phyloP scores from a whole-genome alignment of 2,113 vertebrate species.

The Malaclemys terrapin region DNA sequence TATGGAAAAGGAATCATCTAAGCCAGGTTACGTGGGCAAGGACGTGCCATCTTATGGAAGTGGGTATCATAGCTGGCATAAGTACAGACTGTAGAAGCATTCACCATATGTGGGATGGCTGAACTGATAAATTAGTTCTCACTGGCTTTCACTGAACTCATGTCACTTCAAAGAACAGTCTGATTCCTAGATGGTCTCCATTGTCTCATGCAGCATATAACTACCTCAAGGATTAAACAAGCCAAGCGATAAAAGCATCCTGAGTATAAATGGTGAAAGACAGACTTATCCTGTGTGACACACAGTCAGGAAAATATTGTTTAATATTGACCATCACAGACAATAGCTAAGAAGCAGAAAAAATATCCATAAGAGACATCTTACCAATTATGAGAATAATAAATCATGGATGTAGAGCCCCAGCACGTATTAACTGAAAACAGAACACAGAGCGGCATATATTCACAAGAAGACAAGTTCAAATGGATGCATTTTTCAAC shows the following conservation, averaged over 20 bases:
- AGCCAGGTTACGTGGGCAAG: background rate
- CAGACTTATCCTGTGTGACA: slow-evolving; percentile 48
- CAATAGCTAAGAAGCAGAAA: slow-evolving; percentile 67
- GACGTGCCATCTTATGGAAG: background rate
- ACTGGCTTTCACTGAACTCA: slow-evolving; percentile 9
- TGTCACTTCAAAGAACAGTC: background rate
- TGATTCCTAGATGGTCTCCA: slow-evolving; percentile 48
- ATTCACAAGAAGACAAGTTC: slow-evolving; percentile 56
- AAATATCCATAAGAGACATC: slow-evolving; percentile 72
- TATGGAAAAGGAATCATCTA: background rate
- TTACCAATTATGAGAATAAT: slow-evolving; percentile 81
- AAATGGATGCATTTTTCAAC: slow-evolving; percentile 60
- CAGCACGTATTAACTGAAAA: slow-evolving; percentile 72
- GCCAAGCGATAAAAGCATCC: slow-evolving; percentile 48
- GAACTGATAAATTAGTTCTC: background rate
- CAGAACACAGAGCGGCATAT: slow-evolving; percentile 53
- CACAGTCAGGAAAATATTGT: slow-evolving; percentile 70
- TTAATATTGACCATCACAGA: slow-evolving; percentile 77
- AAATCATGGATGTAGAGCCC: slow-evolving; percentile 69
- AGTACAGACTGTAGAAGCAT: background rate
- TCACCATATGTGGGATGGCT: background rate
- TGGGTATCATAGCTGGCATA: background rate
- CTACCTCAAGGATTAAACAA: slow-evolving; percentile 52
- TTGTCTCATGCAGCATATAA: slow-evolving; percentile 46
- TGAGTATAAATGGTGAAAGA: slow-evolving; percentile 65